Evolutionary conservation across 1,140 invertebrate genomes (phyloP).

Genomic region (Leptestheria dahalacensis): DNA sequence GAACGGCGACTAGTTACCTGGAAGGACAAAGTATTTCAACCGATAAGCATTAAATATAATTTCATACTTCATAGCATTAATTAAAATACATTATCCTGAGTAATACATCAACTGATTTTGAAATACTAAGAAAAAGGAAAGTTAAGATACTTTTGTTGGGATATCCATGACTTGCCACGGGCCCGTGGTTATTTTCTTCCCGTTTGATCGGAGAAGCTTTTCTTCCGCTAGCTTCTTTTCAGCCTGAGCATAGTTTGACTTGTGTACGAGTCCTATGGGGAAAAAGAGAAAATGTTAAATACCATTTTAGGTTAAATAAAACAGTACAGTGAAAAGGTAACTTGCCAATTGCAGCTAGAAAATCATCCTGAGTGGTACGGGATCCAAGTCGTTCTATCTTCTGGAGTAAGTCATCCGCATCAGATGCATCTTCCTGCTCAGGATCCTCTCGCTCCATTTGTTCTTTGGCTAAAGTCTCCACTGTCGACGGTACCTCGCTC

Average conservation of each 20-base stretch:
- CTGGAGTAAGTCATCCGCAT: not conserved
- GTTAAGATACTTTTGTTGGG: not conserved
- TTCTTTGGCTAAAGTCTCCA: not conserved
- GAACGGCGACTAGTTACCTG: slow-evolving; percentile 3
- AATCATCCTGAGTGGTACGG: not conserved
- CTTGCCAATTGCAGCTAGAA: slow-evolving; percentile 4
- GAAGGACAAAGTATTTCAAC: no score
- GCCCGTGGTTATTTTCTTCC: slow-evolving; percentile 5
- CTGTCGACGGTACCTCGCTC: not conserved
- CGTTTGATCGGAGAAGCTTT: not conserved
- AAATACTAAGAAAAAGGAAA: no score
- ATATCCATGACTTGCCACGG: slow-evolving; percentile 9
- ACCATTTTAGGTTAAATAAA: not conserved
- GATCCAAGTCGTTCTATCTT: not conserved
- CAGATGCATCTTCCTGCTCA: not conserved
- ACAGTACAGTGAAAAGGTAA: not conserved
- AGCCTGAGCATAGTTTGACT: not conserved
- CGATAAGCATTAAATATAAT: no score
- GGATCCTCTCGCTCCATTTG: slow-evolving; percentile 1
- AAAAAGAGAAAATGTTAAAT: not conserved
- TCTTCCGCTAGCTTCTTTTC: not conserved
- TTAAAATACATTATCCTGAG: not conserved
- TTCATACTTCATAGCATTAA: no score
- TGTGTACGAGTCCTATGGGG: not conserved
- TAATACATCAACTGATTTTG: no score